These are phyloP conservation scores for Gouania willdenowi DNA, from an alignment of 2,797 vertebrate species.

Conservation along the genomic window DNA sequence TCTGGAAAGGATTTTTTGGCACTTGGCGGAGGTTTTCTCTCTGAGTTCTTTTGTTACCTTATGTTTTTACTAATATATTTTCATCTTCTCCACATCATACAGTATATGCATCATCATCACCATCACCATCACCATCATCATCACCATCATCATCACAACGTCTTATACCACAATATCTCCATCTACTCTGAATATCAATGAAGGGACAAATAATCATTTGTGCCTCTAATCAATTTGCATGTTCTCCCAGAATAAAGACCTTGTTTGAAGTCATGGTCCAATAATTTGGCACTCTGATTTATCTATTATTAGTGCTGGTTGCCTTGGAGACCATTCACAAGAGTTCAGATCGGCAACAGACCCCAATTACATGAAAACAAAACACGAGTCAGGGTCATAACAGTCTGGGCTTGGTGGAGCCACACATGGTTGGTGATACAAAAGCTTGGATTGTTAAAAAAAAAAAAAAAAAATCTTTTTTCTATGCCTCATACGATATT, in stretches of 20 bases:
- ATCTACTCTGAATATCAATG: slow-evolving; percentile 13
- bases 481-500: too few species aligned
- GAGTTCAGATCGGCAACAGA: slow-evolving; percentile 4
- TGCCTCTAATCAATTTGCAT: slow-evolving; percentile 21
- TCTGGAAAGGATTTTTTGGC: too few species aligned
- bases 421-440: neutral
- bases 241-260: slow-evolving; percentile 12
- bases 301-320: slow-evolving; percentile 7
- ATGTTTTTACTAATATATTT: too few species aligned
- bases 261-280: slow-evolving; percentile 2
- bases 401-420: neutral
- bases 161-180: slow-evolving; percentile 10
- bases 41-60: too few species aligned
- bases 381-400: slow-evolving; percentile 2
- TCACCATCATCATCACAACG: too few species aligned
- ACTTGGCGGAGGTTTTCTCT: too few species aligned
- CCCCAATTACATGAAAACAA: neutral
- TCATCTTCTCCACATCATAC: neutral
- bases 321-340: slow-evolving; percentile 13
- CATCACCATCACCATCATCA: too few species aligned
- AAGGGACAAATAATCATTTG: slow-evolving; percentile 6
- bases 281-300: slow-evolving; percentile 13
- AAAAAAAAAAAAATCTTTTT: too few species aligned
- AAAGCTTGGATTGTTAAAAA: too few species aligned
- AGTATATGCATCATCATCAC: too few species aligned